Percentiles rank a stretch among this genome's conserved stretches.
These are phyloP conservation scores for Drosophila pseudotalamancana DNA, from an alignment of 2,888 invertebrate genomes.

Conservation along the genomic window DNA sequence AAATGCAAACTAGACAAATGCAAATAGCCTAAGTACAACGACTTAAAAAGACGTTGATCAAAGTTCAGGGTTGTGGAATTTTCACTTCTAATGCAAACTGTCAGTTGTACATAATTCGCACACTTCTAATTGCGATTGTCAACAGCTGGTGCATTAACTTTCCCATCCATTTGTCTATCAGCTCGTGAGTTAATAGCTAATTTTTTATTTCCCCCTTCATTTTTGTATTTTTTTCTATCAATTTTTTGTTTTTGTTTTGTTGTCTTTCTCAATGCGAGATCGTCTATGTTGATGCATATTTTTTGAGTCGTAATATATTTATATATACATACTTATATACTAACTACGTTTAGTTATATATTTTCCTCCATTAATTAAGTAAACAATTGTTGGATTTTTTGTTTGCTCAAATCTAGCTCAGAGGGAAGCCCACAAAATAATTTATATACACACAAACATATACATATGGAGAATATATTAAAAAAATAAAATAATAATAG, in stretches of 20 bases:
- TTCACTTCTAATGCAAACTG: slow-evolving; percentile 7
- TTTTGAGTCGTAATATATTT: slow-evolving; percentile 29
- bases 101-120: slow-evolving; percentile 31
- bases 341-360: slow-evolving; percentile 44
- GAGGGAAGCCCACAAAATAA: slow-evolving; percentile 58
- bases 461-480: neutral
- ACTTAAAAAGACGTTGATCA: slow-evolving; percentile 10
- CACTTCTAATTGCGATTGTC: slow-evolving; percentile 69
- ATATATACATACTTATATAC: no score
- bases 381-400: slow-evolving; percentile 47
- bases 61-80: slow-evolving; percentile 46
- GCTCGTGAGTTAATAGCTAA: slow-evolving; percentile 40
- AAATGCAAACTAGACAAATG: slow-evolving; percentile 31
- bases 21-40: slow-evolving; percentile 2
- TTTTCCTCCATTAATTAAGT: slow-evolving; percentile 65
- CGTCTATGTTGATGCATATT: slow-evolving; percentile 36
- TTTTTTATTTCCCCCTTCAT: slow-evolving; percentile 6
- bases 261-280: slow-evolving; percentile 15
- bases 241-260: neutral
- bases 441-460: slow-evolving; percentile 2
- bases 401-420: slow-evolving; percentile 31
- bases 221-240: no score
- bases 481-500: neutral
- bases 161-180: slow-evolving; percentile 23
- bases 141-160: slow-evolving; percentile 38